phyloP scores from a whole-genome alignment of 2,888 invertebrate species.

The Cheilosia variabilis region DNA sequence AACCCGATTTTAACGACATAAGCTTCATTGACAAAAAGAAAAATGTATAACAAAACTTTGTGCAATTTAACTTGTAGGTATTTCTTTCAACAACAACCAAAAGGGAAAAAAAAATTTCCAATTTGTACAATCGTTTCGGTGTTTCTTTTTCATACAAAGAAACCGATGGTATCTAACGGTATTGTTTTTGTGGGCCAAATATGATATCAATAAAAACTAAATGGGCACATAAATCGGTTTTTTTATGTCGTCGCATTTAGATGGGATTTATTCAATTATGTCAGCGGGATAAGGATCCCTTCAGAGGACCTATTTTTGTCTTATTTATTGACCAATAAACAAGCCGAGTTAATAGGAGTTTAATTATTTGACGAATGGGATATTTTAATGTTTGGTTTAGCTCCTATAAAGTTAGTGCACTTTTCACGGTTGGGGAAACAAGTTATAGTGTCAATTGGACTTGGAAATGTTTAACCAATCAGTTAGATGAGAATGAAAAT shows the following conservation, averaged over 20 bases:
- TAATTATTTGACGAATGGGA: slow-evolving; percentile 42
- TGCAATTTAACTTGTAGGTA: too few relatives aligned
- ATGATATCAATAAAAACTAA: slow-evolving; percentile 59
- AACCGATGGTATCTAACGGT: background rate
- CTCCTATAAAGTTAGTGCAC: too few relatives aligned
- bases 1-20: too few relatives aligned
- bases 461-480: too few relatives aligned
- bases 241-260: slow-evolving; percentile 52
- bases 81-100: background rate
- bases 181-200: slow-evolving; percentile 37
- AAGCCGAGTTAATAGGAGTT: slow-evolving; percentile 38
- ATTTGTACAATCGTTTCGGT: slow-evolving; percentile 32
- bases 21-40: too few relatives aligned
- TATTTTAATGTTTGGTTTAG: too few relatives aligned
- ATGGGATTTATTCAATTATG: slow-evolving; percentile 72
- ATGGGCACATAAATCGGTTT: slow-evolving; percentile 58
- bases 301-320: slow-evolving; percentile 25
- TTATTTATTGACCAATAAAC: slow-evolving; percentile 71
- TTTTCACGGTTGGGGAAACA: background rate
- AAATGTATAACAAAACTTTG: too few relatives aligned
- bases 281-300: slow-evolving; percentile 45
- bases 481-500: too few relatives aligned
- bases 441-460: background rate
- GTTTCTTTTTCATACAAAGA: background rate
- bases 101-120: slow-evolving; percentile 20